Conservation (phyloP, 1,140 invertebrate genomes). For the Cydia amplana region DNA sequence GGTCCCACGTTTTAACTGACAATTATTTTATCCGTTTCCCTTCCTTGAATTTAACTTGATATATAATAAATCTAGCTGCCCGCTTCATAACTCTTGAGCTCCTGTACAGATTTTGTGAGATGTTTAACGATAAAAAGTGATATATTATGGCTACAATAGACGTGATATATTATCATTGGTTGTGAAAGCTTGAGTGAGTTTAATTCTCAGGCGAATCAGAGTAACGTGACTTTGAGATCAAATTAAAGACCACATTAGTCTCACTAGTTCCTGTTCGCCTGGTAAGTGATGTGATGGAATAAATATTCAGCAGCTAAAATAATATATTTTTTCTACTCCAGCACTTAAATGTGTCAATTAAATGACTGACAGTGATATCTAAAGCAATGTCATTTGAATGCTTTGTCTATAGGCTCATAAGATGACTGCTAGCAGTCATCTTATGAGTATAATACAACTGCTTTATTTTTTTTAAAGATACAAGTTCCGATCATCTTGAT, state of each 20-base stretch:
- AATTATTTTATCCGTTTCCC: constrained; percentile 23
- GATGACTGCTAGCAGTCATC: too few relatives aligned
- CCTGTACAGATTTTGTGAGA: constrained; percentile 4
- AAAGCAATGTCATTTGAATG: too few relatives aligned
- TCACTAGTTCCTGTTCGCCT: too few relatives aligned
- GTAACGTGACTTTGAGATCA: background rate
- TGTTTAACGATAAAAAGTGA: constrained; percentile 13
- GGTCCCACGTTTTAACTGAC: constrained; percentile 18
- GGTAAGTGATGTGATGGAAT: too few relatives aligned
- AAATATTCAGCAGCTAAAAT: too few relatives aligned
- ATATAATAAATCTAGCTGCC: constrained; percentile 8
- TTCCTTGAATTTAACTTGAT: constrained; percentile 11
- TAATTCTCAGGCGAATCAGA: background rate
- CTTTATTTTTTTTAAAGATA: too few relatives aligned
- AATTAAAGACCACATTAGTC: background rate
- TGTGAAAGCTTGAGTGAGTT: background rate
- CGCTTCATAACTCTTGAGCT: constrained; percentile 3
- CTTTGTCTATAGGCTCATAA: too few relatives aligned
- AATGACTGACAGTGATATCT: too few relatives aligned
- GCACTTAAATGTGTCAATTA: too few relatives aligned
- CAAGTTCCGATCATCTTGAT: too few relatives aligned
- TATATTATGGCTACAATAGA: background rate
- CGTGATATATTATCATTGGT: background rate
- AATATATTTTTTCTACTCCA: too few relatives aligned
- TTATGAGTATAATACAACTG: too few relatives aligned